Percentiles rank a stretch among this genome's conserved stretches.
Conservation (phyloP, 2,797 vertebrate genomes). For the Cephalopachus bancanus region DNA sequence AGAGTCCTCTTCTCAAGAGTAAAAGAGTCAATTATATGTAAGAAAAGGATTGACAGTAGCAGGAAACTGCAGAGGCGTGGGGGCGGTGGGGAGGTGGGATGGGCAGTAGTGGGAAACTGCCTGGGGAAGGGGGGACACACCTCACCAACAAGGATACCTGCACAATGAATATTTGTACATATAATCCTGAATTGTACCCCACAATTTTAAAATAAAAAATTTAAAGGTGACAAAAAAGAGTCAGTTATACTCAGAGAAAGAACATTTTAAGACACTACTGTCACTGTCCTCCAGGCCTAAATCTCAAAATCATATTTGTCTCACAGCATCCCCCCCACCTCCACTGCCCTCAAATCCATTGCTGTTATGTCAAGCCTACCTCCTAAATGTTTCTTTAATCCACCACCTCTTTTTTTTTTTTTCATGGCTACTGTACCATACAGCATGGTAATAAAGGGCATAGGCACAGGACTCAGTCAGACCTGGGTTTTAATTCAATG, state of each 20-base stretch:
- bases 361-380: neutral
- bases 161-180: too few relatives aligned
- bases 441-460: neutral
- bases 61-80: too few relatives aligned
- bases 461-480: neutral
- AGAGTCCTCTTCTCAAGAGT: neutral
- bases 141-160: too few relatives aligned
- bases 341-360: neutral
- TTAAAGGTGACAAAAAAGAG: too few relatives aligned
- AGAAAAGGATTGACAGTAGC: too few relatives aligned
- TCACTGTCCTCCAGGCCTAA: neutral
- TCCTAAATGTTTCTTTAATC: neutral
- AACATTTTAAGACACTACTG: neutral
- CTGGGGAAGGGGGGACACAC: too few relatives aligned
- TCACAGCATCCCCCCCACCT: neutral
- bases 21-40: neutral
- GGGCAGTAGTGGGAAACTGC: too few relatives aligned
- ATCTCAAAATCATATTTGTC: slow-evolving; percentile 8
- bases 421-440: neutral
- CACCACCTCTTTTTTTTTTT: neutral
- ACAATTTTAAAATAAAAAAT: too few relatives aligned
- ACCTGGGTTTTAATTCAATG: neutral
- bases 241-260: neutral
- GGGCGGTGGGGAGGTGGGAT: too few relatives aligned
- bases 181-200: too few relatives aligned